phyloP scores from a whole-genome alignment of 2,888 invertebrate genomes.

The Eupeodes latifasciatus region DNA sequence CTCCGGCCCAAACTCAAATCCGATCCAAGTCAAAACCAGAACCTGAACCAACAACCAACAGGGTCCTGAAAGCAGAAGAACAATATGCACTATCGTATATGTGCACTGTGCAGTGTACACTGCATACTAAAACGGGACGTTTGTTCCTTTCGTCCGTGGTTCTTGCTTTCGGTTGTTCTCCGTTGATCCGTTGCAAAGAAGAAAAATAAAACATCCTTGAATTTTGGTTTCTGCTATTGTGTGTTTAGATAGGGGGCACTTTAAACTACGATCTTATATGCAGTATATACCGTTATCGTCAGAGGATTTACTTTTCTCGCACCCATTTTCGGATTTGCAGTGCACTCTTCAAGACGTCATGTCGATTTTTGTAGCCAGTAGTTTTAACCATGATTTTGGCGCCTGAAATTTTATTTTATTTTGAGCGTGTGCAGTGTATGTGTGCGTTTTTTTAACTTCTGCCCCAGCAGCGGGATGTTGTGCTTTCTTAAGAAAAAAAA shows the following conservation, averaged over 20 bases:
- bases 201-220: slow-evolving; percentile 54
- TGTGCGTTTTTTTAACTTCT: not conserved
- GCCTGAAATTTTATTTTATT: slow-evolving; percentile 4
- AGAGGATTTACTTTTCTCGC: slow-evolving; percentile 26
- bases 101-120: slow-evolving; percentile 41
- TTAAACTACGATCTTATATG: slow-evolving; percentile 9
- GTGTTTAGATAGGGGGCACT: slow-evolving; percentile 22
- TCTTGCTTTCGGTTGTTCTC: not conserved
- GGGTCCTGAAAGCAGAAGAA: slow-evolving; percentile 33
- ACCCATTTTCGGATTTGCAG: slow-evolving; percentile 47
- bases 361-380: slow-evolving; percentile 58
- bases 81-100: slow-evolving; percentile 44
- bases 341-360: slow-evolving; percentile 63
- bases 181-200: not conserved
- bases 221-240: slow-evolving; percentile 48
- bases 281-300: slow-evolving; percentile 21
- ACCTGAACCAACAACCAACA: slow-evolving; percentile 16
- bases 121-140: slow-evolving; percentile 56
- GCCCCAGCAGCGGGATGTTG: not conserved
- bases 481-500: slow-evolving; percentile 22
- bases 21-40: not conserved
- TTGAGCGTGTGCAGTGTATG: not conserved
- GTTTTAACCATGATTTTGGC: slow-evolving; percentile 58
- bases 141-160: slow-evolving; percentile 17
- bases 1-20: not conserved